phyloP scores from a whole-genome alignment of 2,888 invertebrate genomes.

The Escarpia spicata region DNA sequence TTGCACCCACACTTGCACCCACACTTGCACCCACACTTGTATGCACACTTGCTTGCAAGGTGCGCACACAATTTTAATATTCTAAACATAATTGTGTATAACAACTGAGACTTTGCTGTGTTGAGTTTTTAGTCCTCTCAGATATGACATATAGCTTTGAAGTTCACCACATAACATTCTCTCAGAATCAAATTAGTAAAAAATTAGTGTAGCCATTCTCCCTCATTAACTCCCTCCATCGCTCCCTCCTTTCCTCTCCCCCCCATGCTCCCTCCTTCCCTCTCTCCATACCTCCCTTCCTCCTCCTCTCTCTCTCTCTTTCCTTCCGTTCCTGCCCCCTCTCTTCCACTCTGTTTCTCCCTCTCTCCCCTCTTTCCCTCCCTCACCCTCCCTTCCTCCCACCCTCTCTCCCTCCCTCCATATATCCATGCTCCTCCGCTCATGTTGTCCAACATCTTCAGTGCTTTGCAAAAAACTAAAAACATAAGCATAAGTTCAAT shows the following conservation, averaged over 20 bases:
- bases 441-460: too few species aligned
- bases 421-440: background rate
- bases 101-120: background rate
- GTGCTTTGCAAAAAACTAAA: too few species aligned
- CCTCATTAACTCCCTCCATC: background rate
- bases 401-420: background rate
- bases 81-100: background rate
- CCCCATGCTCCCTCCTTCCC: too few species aligned
- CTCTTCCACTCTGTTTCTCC: background rate
- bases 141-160: background rate
- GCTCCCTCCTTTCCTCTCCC: background rate
- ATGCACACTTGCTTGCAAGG: too few species aligned
- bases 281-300: background rate
- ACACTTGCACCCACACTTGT: background rate
- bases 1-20: too few species aligned
- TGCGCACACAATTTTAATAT: too few species aligned
- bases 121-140: background rate
- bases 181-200: background rate
- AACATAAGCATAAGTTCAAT: too few species aligned
- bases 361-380: background rate
- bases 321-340: background rate
- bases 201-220: background rate
- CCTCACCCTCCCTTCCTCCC: too few species aligned
- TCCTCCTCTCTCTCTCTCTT: background rate
- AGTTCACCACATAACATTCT: background rate